Conservation (phyloP, 2,888 invertebrate genomes). For the Pseudococcus longispinus region DNA sequence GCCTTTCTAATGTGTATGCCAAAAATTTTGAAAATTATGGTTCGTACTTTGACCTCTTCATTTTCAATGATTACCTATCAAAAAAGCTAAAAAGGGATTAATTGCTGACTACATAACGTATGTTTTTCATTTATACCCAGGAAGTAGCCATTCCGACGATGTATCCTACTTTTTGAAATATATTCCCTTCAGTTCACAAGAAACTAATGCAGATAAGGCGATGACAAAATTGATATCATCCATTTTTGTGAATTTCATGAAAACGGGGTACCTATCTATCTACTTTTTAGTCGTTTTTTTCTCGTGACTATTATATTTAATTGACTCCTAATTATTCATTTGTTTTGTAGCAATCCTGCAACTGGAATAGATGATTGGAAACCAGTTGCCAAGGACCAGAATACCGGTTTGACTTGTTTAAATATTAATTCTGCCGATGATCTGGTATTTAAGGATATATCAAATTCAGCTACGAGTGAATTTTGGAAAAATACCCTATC, state of each 20-base stretch:
- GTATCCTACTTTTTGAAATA: slow-evolving; percentile 61
- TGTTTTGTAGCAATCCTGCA: not conserved
- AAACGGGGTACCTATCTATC: slow-evolving; percentile 19
- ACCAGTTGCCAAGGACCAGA: not conserved
- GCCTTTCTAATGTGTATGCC: slow-evolving; percentile 60
- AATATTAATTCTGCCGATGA: not conserved
- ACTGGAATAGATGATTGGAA: not conserved
- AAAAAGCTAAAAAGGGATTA: not conserved
- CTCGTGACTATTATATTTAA: no score
- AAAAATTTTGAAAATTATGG: slow-evolving; percentile 47
- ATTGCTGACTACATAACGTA: not conserved
- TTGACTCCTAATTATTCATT: not conserved
- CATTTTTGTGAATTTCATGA: slow-evolving; percentile 13
- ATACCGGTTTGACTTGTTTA: not conserved
- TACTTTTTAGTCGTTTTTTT: not conserved
- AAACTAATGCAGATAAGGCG: slow-evolving; percentile 64
- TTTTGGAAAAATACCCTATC: slow-evolving; percentile 9
- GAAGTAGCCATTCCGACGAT: slow-evolving; percentile 61
- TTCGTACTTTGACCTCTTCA: not conserved
- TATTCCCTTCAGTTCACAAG: slow-evolving; percentile 61
- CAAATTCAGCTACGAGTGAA: not conserved
- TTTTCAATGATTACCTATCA: not conserved
- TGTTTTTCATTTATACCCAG: slow-evolving; percentile 55
- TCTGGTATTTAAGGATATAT: not conserved
- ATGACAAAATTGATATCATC: slow-evolving; percentile 23